phyloP scores from a whole-genome alignment of 2,797 vertebrate species.

The Eremophila alpestris region DNA sequence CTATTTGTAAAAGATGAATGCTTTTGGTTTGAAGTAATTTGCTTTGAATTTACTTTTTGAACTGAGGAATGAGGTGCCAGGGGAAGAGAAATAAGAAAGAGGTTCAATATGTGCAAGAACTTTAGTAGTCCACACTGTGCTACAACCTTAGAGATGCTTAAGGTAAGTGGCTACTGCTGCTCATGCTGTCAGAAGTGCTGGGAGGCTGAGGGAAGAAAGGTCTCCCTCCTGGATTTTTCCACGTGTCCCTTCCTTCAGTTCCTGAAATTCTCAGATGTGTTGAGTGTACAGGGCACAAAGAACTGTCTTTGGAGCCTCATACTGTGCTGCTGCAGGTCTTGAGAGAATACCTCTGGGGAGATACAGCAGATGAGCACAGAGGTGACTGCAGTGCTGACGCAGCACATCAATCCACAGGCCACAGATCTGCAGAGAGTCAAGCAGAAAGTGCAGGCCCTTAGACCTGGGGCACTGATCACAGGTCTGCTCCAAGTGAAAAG shows the following conservation, averaged over 20 bases:
- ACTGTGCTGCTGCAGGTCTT: neutral
- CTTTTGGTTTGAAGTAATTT: neutral
- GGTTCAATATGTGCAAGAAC: neutral
- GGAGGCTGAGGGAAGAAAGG: neutral
- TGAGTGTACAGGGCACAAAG: neutral
- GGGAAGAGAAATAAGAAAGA: neutral
- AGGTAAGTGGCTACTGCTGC: neutral
- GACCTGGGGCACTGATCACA: neutral
- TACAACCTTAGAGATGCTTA: neutral
- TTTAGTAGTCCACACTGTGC: neutral
- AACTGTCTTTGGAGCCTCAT: neutral
- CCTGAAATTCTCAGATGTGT: neutral
- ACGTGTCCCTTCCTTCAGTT: neutral
- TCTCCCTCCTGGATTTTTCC: neutral
- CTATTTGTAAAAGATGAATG: neutral
- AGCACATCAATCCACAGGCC: neutral
- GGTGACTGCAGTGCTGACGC: neutral
- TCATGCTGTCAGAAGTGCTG: neutral
- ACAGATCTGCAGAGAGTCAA: neutral
- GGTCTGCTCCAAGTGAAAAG: neutral
- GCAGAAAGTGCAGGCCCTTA: neutral
- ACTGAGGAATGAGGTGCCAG: neutral
- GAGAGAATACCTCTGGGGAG: neutral
- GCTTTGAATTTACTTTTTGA: constrained; percentile 29
- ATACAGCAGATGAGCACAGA: neutral